Evolutionary conservation across 2,113 vertebrate genomes (phyloP).

Genomic region (Isurus oxyrinchus): DNA sequence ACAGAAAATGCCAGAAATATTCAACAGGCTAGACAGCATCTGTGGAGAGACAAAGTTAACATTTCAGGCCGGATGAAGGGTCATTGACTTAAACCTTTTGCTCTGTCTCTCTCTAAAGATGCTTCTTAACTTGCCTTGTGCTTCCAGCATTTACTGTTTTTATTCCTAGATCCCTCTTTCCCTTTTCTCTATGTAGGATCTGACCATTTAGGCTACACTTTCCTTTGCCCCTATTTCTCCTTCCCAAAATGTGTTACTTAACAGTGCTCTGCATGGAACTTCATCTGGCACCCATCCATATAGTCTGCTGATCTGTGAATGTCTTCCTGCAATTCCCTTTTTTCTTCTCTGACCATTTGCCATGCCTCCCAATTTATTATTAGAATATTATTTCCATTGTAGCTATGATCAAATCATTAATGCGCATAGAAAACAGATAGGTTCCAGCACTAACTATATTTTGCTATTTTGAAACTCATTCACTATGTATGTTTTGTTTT

Average conservation of each 20-base stretch:
- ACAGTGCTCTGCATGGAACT: neutral
- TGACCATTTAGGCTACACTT: neutral
- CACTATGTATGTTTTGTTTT: neutral
- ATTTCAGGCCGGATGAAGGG: no score
- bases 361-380: neutral
- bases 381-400: neutral
- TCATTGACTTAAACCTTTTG: no score
- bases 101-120: no score
- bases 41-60: no score
- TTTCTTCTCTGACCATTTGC: neutral
- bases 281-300: neutral
- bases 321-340: neutral
- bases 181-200: neutral
- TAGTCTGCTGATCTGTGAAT: neutral
- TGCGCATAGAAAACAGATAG: neutral
- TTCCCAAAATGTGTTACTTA: neutral
- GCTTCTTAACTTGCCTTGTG: no score
- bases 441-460: neutral
- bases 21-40: no score
- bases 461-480: neutral
- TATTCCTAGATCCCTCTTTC: neutral
- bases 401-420: neutral
- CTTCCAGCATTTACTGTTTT: no score
- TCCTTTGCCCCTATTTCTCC: neutral
- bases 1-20: no score